Evolutionary conservation across 2,797 vertebrate species (phyloP), one percentile per base, ranked within the genome.

Genomic region (Catamblyrhynchus diadema): DNA sequence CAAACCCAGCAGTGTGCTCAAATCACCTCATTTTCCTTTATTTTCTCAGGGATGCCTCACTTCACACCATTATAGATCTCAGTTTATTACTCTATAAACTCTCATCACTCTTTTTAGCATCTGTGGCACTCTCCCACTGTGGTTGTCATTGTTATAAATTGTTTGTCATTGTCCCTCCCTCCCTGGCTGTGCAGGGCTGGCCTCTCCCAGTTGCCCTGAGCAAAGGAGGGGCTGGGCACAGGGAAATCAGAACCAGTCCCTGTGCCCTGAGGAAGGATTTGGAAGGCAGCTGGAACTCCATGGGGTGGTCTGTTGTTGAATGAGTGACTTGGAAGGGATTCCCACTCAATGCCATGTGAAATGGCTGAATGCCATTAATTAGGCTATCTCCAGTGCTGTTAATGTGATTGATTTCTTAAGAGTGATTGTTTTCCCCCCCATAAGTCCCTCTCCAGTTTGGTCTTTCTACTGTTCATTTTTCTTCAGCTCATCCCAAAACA

Each of bases 21-120:
- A 74, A 86, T 74, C 21, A 6, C 9, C 86, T 71, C 23, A 7
- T 70, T 85, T 92, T 54, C 56, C 44, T 70, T 56, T 39, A 27
- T 90, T 83, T 93, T 81, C 35, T 24, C 32, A 9, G 57, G 22
- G 41, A 50, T 70, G 64, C 83, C 44, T 90, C 61, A 24, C 60
- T 83, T 90, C 64, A 56, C 48, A 24, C 11, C 33, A 7, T 48
- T 86, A 30, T 56, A 66, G n/a, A 33, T 56, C 51, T 83, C 69
- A 19, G 33, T 73, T 82, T 82, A 24, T 59, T 93, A 51, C 39
- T 77, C 47, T 9, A 23, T 62, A 65, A 88, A 23, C 67, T 28
- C 1, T 50, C 47, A n/a, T 75, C 21, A n/a, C 30, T 80, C 42
- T 39, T 66, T 51, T 37, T 28, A 86, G 28, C 10, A 2, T 47